Evolutionary conservation across 2,888 invertebrate genomes (phyloP), one percentile per base, ranked within the genome.

Genomic region (Catocala fraxini): DNA sequence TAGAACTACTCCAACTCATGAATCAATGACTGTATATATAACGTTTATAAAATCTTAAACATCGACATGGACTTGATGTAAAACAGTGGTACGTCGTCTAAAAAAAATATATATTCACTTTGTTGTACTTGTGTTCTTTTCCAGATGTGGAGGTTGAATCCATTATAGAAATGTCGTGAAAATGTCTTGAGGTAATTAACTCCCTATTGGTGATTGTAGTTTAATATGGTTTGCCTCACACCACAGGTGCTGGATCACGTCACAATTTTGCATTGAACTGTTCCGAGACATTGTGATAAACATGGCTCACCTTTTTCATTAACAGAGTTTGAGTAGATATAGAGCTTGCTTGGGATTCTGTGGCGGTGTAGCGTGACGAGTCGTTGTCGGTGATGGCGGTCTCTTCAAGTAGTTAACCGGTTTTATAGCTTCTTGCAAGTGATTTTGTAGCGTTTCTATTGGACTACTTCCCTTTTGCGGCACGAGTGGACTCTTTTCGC

Each of bases 101-200:
- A 84, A 80, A 82, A 84, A 83, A 82, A 74, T 84, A 88, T 87
- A 85, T 93, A 93, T 93, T 94, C 90, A 93, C 91, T 90, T 93
- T 93, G 93, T 94, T 94, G 94, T 94, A 94, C 93, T 94, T 94
- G 94, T 93, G 93, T 93, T 93, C 93, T 94, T 94, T 94, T 93
- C 88, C 94, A 94, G 94, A 93, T 94, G 86, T 93, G 93, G 94
- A 91, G 93, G 90, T 93, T 93, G 92, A 93, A 91, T 92, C 92
- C 89, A 91, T 93, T 90, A 92, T 93, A 91, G 90, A 90, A 92
- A 91, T 92, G 84, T 93, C 93, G 93, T 91, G 93, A 93, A 89
- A 93, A 92, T 93, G 89, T 93, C 87, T 92, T 92, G 94, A 94
- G 94, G 94, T 94, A 94, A 94, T 93, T 94, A 93, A 93, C 92